These are phyloP conservation scores for Pseudococcus longispinus DNA, from an alignment of 2,888 invertebrate species.

Conservation along the genomic window DNA sequence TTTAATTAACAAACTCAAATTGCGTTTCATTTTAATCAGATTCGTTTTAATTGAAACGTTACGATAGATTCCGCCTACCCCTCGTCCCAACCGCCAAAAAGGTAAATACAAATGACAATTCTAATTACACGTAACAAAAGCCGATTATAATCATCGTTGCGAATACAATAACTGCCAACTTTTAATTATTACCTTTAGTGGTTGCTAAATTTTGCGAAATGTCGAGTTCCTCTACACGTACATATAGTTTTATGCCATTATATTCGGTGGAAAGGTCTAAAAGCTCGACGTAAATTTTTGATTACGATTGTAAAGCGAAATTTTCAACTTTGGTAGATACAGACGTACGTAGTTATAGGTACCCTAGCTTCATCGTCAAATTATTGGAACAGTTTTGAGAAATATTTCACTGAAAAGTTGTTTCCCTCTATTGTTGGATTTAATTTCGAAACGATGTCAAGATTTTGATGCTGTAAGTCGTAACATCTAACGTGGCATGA, in stretches of 20 bases:
- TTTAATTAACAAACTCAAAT: constrained; percentile 48
- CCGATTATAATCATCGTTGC: constrained; percentile 36
- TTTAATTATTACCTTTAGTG: constrained; percentile 35
- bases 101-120: constrained; percentile 49
- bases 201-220: constrained; percentile 8
- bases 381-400: neutral
- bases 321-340: neutral
- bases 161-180: constrained; percentile 33
- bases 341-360: neutral
- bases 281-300: neutral
- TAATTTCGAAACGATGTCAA: constrained; percentile 4
- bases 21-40: constrained; percentile 46
- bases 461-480: neutral
- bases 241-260: neutral
- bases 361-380: neutral
- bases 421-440: neutral
- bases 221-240: neutral
- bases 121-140: constrained; percentile 47
- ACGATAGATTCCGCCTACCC: constrained; percentile 32
- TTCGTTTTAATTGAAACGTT: constrained; percentile 49
- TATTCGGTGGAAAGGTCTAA: neutral
- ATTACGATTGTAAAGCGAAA: neutral
- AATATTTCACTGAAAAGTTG: neutral
- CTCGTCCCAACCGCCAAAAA: neutral
- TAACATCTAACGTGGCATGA: neutral